Conservation (phyloP, 2,888 invertebrate species). For the Drosophila emarginata region DNA sequence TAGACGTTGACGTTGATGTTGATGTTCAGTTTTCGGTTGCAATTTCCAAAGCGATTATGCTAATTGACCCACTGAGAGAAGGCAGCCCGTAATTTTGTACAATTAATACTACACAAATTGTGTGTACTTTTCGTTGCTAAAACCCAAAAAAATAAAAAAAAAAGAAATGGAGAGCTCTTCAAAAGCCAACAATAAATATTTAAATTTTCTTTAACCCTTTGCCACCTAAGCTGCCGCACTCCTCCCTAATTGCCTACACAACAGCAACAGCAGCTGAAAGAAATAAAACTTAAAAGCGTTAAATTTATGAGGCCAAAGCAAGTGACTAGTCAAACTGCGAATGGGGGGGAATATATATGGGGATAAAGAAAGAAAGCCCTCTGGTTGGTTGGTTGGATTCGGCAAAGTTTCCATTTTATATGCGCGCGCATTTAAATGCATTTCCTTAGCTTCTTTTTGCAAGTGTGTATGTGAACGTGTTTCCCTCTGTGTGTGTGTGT, state of each 20-base stretch:
- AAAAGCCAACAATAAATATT: slow-evolving; percentile 72
- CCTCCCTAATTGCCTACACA: slow-evolving; percentile 21
- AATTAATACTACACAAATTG: slow-evolving; percentile 57
- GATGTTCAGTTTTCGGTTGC: slow-evolving; percentile 49
- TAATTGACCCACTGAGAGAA: slow-evolving; percentile 67
- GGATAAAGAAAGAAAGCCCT: neutral
- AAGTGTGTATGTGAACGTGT: slow-evolving; percentile 38
- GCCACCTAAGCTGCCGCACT: neutral
- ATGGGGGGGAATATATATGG: neutral
- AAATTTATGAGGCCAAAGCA: slow-evolving; percentile 68
- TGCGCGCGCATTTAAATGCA: slow-evolving; percentile 78
- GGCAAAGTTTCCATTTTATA: slow-evolving; percentile 65
- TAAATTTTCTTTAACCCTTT: slow-evolving; percentile 50
- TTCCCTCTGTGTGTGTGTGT: slow-evolving; percentile 18
- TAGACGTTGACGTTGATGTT: neutral
- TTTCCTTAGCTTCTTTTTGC: slow-evolving; percentile 63
- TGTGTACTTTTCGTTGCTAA: slow-evolving; percentile 43
- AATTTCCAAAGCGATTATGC: slow-evolving; percentile 78
- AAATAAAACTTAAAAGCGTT: slow-evolving; percentile 66
- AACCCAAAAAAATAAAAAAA: neutral
- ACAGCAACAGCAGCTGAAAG: slow-evolving; percentile 10
- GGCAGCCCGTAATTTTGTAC: slow-evolving; percentile 40
- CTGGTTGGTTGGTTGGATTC: slow-evolving; percentile 1
- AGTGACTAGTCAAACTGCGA: slow-evolving; percentile 45
- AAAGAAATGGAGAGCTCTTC: slow-evolving; percentile 29